These are phyloP conservation scores for Pygocentrus nattereri DNA, from an alignment of 2,797 vertebrate genomes.

Conservation along the genomic window DNA sequence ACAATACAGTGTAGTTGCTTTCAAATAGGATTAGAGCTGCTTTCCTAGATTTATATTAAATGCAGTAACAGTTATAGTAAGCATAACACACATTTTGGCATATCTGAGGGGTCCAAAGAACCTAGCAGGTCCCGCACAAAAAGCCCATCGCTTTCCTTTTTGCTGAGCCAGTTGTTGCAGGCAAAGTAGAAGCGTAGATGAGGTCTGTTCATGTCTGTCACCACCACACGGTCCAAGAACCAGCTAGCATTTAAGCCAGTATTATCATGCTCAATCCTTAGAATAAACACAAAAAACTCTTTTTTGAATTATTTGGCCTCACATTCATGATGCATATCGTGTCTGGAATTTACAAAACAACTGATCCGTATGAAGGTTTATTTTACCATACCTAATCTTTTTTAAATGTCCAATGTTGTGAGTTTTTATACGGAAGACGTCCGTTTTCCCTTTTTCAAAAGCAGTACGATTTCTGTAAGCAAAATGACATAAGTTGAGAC, in stretches of 20 bases:
- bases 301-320: neutral
- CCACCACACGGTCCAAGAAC: conserved; percentile 90
- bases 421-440: conserved; percentile 94
- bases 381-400: conserved; percentile 87
- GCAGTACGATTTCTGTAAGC: conserved; percentile 90
- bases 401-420: conserved; percentile 91
- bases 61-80: neutral
- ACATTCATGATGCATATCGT: neutral
- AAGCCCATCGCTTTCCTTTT: conserved; percentile 87
- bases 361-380: neutral
- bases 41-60: neutral
- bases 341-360: neutral
- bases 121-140: conserved; percentile 88
- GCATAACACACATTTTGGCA: conserved; percentile 88
- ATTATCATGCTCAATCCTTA: conserved; percentile 95
- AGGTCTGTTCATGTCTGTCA: conserved; percentile 94
- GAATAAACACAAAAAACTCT: conserved; percentile 1
- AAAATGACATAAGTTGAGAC: conserved; percentile 28
- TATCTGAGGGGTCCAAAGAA: conserved; percentile 90
- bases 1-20: neutral
- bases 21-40: too few species aligned
- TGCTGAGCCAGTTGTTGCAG: conserved; percentile 96
- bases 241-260: conserved; percentile 91
- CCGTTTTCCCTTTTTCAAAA: conserved; percentile 91
- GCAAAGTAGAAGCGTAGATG: conserved; percentile 94